Percentiles rank a stretch among this genome's conserved stretches.
Conservation (phyloP, 2,888 invertebrate species). For the Molanna angustata region DNA sequence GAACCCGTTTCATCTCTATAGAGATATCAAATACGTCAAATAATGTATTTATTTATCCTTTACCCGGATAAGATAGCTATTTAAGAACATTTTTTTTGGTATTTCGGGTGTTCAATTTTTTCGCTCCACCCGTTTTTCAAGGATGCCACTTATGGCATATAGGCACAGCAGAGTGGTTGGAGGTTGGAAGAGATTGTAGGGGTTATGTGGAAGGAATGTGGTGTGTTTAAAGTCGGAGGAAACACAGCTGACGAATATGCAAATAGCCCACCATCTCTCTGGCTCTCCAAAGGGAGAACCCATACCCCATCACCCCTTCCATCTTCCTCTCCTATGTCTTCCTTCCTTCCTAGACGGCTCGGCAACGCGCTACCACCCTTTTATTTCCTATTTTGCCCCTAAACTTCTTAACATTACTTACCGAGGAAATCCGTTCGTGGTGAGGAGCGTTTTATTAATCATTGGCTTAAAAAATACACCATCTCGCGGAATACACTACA, state of each 20-base stretch:
- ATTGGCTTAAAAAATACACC: not conserved
- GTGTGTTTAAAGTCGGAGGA: conserved; percentile 44
- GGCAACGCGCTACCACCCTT: conserved; percentile 39
- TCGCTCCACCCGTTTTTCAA: not conserved
- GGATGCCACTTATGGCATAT: conserved; percentile 10
- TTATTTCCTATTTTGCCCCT: conserved; percentile 41
- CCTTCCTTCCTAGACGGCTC: not conserved
- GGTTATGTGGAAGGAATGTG: conserved; percentile 14
- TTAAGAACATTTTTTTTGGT: too few species aligned
- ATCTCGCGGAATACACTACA: too few species aligned
- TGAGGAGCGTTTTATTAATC: not conserved
- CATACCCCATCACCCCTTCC: conserved; percentile 3
- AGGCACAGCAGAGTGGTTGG: not conserved
- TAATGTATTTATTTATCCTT: too few species aligned
- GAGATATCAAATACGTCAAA: too few species aligned
- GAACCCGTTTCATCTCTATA: too few species aligned
- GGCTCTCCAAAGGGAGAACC: conserved; percentile 6
- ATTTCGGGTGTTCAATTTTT: too few species aligned
- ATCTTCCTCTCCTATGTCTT: conserved; percentile 2
- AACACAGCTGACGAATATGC: conserved; percentile 54
- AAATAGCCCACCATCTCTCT: conserved; percentile 38
- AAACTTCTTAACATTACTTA: conserved; percentile 5
- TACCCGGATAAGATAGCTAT: too few species aligned
- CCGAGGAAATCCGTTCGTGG: not conserved
- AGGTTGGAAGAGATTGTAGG: not conserved